A percentile compares a stretch with the other conserved stretches of the same genome.
These are phyloP conservation scores for Selene dorsalis DNA, from an alignment of 2,797 vertebrate species.

Conservation along the genomic window DNA sequence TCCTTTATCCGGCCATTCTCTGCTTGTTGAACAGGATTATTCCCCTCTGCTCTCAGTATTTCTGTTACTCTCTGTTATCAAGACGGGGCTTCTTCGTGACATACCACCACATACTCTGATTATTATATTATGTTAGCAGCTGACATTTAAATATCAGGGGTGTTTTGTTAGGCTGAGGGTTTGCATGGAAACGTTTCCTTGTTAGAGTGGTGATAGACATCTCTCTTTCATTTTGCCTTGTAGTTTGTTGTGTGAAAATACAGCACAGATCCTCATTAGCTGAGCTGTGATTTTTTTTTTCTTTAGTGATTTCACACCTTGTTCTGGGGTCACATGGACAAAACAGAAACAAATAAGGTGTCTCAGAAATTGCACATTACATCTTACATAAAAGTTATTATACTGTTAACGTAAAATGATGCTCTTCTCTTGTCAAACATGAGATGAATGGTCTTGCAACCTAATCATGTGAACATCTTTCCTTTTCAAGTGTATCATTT, in stretches of 20 bases:
- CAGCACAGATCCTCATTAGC: not conserved
- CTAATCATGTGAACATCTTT: not conserved
- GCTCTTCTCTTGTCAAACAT: not conserved
- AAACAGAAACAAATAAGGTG: not conserved
- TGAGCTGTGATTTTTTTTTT: not conserved
- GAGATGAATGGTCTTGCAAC: not conserved
- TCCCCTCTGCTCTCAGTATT: constrained; percentile 11
- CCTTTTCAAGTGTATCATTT: not conserved
- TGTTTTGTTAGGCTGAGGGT: not conserved
- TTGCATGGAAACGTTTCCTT: not conserved
- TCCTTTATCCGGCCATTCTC: not conserved
- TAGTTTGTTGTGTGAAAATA: constrained; percentile 2
- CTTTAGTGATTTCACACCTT: not conserved
- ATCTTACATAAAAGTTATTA: too few species aligned
- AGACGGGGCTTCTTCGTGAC: not conserved
- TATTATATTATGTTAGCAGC: not conserved
- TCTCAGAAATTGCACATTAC: too few species aligned
- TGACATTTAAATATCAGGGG: not conserved
- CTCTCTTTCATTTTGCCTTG: not conserved
- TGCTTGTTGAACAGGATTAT: not conserved
- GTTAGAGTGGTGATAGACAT: not conserved
- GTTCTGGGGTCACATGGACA: not conserved
- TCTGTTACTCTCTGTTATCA: not conserved
- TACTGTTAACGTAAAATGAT: not conserved
- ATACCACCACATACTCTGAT: not conserved